phyloP scores from a whole-genome alignment of 2,113 vertebrate species.

The Mandrillus leucophaeus region DNA sequence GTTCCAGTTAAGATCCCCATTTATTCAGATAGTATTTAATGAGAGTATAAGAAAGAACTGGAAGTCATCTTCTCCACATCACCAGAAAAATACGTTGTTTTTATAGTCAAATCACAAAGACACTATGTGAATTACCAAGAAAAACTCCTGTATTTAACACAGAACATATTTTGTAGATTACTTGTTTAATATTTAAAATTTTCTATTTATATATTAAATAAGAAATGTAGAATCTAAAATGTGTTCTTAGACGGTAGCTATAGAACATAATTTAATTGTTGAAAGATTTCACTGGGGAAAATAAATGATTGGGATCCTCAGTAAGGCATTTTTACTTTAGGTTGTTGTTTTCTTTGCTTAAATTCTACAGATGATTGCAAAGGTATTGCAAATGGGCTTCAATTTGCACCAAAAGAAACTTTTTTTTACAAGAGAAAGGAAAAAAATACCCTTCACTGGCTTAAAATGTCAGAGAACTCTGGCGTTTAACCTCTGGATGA shows the following conservation, averaged over 20 bases:
- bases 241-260: neutral
- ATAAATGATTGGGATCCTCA: neutral
- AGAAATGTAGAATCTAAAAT: slow-evolving; percentile 18
- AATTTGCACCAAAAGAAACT: neutral
- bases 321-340: slow-evolving; percentile 8
- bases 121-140: neutral
- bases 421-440: neutral
- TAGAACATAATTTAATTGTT: slow-evolving; percentile 46
- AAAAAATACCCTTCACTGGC: neutral
- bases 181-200: neutral
- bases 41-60: slow-evolving; percentile 52
- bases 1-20: slow-evolving; percentile 39
- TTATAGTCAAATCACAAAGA: neutral
- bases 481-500: slow-evolving; percentile 10
- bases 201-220: neutral
- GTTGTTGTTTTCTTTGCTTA: neutral
- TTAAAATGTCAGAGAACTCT: slow-evolving; percentile 51
- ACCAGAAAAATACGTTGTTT: slow-evolving; percentile 7
- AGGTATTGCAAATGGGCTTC: slow-evolving; percentile 10
- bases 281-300: slow-evolving; percentile 34
- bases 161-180: slow-evolving; percentile 2
- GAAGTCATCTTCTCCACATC: slow-evolving; percentile 46
- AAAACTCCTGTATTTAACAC: neutral
- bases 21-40: slow-evolving; percentile 58
- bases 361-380: neutral